Percentiles rank a stretch among this genome's conserved stretches.
Evolutionary conservation across 2,888 invertebrate species (phyloP).

Genomic region (Odontomyia ornata): DNA sequence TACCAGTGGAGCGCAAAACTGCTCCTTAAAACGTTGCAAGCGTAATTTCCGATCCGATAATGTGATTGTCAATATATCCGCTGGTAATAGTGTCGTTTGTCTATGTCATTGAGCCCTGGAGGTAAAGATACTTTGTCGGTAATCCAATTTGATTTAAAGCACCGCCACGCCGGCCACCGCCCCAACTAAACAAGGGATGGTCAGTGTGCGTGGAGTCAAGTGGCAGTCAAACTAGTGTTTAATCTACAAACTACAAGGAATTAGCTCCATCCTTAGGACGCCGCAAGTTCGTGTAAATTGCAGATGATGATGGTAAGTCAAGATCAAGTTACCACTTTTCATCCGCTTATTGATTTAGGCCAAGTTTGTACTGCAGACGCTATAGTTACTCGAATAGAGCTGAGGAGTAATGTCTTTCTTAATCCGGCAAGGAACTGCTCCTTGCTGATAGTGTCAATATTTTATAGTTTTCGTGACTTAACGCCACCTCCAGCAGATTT

Average conservation of each 20-base stretch:
- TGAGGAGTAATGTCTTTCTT: too few relatives aligned
- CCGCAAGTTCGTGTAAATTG: not conserved
- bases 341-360: too few relatives aligned
- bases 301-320: not conserved
- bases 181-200: not conserved
- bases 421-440: too few relatives aligned
- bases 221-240: not conserved
- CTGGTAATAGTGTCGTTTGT: conserved; percentile 20
- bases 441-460: too few relatives aligned
- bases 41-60: conserved; percentile 32
- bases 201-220: not conserved
- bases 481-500: not conserved
- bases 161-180: not conserved
- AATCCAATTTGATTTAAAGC: conserved; percentile 36
- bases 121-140: not conserved
- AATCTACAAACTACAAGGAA: not conserved
- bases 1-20: conserved; percentile 27
- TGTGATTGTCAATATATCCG: conserved; percentile 38
- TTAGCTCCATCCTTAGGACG: not conserved
- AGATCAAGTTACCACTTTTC: not conserved
- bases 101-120: not conserved
- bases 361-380: too few relatives aligned
- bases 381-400: too few relatives aligned
- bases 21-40: conserved; percentile 20
- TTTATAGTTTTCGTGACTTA: not conserved